phyloP scores from a whole-genome alignment of 2,888 invertebrate genomes.

The Drosophila percnosoma region DNA sequence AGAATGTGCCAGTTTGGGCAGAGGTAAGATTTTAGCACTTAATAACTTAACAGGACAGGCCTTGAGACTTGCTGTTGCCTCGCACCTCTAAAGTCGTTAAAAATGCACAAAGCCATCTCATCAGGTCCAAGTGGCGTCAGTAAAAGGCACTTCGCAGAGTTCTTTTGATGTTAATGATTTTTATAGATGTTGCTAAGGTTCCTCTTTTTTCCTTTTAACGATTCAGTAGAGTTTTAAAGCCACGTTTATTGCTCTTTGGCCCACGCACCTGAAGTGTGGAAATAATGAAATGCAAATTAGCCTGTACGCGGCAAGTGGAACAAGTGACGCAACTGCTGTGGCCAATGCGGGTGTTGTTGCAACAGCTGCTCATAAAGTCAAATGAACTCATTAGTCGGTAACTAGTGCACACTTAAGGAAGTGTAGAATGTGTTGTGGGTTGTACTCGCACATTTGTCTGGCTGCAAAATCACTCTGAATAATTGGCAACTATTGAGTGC shows the following conservation, averaged over 20 bases:
- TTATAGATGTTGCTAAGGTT: constrained; percentile 1
- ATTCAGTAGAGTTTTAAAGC: constrained; percentile 37
- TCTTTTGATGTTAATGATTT: constrained; percentile 30
- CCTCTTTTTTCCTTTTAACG: constrained; percentile 38
- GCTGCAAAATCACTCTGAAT: constrained; percentile 64
- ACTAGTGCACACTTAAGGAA: constrained; percentile 19
- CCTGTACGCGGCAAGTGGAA: constrained; percentile 19
- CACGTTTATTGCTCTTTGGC: constrained; percentile 27
- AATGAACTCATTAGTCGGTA: constrained; percentile 64
- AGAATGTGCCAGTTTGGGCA: not conserved
- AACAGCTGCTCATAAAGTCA: constrained; percentile 57
- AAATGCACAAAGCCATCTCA: constrained; percentile 11
- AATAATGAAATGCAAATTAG: constrained; percentile 73
- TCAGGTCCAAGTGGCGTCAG: constrained; percentile 11
- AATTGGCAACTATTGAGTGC: constrained; percentile 60
- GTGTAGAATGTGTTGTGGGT: constrained; percentile 8
- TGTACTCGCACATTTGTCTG: constrained; percentile 13
- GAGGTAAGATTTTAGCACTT: not conserved
- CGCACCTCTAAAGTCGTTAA: not conserved
- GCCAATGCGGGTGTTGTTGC: constrained; percentile 10
- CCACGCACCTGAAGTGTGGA: constrained; percentile 45
- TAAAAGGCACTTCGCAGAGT: constrained; percentile 4
- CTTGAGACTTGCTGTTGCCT: not conserved
- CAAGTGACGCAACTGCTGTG: constrained; percentile 5
- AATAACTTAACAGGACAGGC: not conserved